Evolutionary conservation across 2,888 invertebrate species (phyloP).

Genomic region (Aphidoletes aphidimyza): DNA sequence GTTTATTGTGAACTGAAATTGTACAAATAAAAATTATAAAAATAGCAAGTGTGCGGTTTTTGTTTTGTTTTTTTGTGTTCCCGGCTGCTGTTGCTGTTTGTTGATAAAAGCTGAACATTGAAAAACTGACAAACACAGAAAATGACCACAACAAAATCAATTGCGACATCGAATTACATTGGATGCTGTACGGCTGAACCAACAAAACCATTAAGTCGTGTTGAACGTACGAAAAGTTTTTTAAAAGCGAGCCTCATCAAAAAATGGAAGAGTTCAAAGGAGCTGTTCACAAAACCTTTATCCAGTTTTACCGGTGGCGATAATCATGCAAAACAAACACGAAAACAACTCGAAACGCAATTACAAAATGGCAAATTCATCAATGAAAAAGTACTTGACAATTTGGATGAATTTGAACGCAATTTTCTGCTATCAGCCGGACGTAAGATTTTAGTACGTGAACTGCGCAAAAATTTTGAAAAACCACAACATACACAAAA

Average conservation of each 20-base stretch:
- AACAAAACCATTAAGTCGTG: conserved; percentile 33
- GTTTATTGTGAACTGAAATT: neutral
- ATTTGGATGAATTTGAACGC: conserved; percentile 58
- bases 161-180: neutral
- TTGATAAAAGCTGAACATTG: neutral
- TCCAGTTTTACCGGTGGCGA: neutral
- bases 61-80: too few relatives aligned
- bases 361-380: neutral
- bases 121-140: neutral
- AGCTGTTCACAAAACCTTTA: conserved; percentile 55
- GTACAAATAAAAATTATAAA: too few relatives aligned
- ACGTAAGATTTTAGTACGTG: conserved; percentile 58
- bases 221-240: conserved; percentile 57
- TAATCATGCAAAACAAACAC: conserved; percentile 50
- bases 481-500: conserved; percentile 3
- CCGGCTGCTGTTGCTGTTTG: too few relatives aligned
- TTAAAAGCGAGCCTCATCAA: conserved; percentile 57
- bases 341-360: neutral
- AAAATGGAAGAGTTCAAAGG: conserved; percentile 58
- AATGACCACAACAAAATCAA: conserved; percentile 18
- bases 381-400: conserved; percentile 47
- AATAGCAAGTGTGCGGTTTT: too few relatives aligned
- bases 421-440: conserved; percentile 57
- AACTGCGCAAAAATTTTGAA: conserved; percentile 59
- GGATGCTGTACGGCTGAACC: neutral